phyloP scores from a whole-genome alignment of 2,797 vertebrate genomes.

The Paguma larvata region DNA sequence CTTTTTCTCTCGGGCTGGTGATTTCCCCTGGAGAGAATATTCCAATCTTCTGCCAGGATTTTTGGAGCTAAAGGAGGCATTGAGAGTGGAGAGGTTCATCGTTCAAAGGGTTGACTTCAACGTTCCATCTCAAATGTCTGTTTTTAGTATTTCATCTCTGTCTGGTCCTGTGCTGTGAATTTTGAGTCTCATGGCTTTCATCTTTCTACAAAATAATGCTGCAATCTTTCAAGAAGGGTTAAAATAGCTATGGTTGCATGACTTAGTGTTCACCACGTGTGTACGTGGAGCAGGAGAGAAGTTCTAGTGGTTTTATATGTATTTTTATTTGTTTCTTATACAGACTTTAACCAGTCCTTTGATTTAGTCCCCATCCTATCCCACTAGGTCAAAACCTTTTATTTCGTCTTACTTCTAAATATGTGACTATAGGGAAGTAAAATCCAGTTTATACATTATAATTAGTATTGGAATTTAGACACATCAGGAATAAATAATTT shows the following conservation, averaged over 20 bases:
- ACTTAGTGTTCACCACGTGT: background rate
- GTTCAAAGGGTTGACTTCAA: background rate
- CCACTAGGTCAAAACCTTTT: background rate
- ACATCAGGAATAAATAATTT: background rate
- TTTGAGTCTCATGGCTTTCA: background rate
- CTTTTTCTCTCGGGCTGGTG: background rate
- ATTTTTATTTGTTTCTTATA: background rate
- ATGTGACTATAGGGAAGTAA: background rate
- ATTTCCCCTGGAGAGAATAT: background rate
- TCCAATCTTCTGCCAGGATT: background rate
- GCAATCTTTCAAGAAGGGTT: background rate
- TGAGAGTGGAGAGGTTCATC: background rate
- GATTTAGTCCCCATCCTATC: background rate
- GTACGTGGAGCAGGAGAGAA: rapidly evolving
- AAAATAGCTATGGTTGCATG: background rate
- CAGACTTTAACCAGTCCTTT: background rate
- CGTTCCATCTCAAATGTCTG: background rate
- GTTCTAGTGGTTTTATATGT: background rate
- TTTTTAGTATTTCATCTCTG: background rate
- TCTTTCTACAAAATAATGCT: background rate
- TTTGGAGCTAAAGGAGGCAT: background rate
- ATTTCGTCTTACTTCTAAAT: background rate
- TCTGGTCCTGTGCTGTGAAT: background rate
- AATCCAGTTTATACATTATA: background rate
- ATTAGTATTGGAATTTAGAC: background rate